These are phyloP conservation scores for Coelogynopora nodosa DNA, from an alignment of 2,888 invertebrate genomes.

Conservation along the genomic window DNA sequence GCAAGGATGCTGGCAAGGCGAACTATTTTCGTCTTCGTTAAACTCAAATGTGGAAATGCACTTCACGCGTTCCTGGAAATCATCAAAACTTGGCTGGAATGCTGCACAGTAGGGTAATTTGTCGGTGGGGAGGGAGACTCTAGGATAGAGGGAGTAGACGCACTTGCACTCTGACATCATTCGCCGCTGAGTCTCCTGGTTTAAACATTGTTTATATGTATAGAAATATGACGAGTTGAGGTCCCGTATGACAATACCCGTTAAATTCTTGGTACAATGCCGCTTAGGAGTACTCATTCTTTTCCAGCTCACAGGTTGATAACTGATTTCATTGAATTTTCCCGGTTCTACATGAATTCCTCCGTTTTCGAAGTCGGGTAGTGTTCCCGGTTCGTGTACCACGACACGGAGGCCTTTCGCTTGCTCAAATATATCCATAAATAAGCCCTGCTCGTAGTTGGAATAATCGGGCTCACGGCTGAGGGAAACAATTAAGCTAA, in stretches of 20 bases:
- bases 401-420: constrained; percentile 43
- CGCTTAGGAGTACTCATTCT: constrained; percentile 39
- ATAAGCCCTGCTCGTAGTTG: constrained; percentile 42
- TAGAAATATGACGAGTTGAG: constrained; percentile 32
- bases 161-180: constrained; percentile 44
- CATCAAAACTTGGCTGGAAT: neutral
- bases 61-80: neutral
- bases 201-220: constrained; percentile 12
- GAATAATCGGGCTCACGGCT: constrained; percentile 35
- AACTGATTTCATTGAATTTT: constrained; percentile 45
- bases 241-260: constrained; percentile 3
- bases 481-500: constrained; percentile 44
- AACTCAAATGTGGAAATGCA: neutral
- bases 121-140: constrained; percentile 26
- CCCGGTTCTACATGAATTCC: constrained; percentile 46
- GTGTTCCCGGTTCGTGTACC: constrained; percentile 44
- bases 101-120: constrained; percentile 41
- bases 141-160: constrained; percentile 33
- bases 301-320: constrained; percentile 39
- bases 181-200: neutral
- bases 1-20: constrained; percentile 24
- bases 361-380: constrained; percentile 40
- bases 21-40: neutral
- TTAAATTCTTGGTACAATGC: constrained; percentile 37
- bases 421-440: constrained; percentile 45